A percentile compares a stretch with the other conserved stretches of the same genome.
These are phyloP conservation scores for Lepidurus arcticus DNA, from an alignment of 1,140 invertebrate genomes.

Conservation along the genomic window DNA sequence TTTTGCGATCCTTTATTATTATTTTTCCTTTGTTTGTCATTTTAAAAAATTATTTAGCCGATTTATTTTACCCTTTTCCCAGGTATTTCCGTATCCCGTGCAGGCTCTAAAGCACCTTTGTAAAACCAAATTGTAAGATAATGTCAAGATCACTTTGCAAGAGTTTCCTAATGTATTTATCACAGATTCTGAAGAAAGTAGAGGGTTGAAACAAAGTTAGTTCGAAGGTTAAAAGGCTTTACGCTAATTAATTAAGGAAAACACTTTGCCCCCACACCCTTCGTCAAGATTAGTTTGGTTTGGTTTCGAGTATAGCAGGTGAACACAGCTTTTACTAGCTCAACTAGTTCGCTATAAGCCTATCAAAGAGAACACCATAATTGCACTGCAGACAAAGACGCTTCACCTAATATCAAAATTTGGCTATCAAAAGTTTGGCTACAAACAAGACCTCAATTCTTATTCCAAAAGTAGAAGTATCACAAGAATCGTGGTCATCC, in stretches of 20 bases:
- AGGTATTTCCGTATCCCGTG: neutral
- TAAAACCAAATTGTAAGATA: neutral
- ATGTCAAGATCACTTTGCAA: neutral
- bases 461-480: conserved; percentile 15
- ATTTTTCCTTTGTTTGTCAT: neutral
- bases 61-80: neutral
- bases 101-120: neutral
- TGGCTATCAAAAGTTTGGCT: neutral
- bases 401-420: neutral
- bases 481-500: conserved; percentile 21
- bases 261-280: neutral
- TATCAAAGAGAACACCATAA: neutral
- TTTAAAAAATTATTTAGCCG: neutral
- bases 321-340: neutral
- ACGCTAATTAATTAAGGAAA: neutral
- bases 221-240: neutral
- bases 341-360: neutral
- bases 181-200: conserved; percentile 19
- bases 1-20: neutral
- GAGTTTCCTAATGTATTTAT: conserved; percentile 11
- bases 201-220: conserved; percentile 15
- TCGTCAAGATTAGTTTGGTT: neutral
- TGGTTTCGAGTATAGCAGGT: neutral
- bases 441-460: neutral
- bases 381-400: neutral